Evolutionary conservation across 2,113 vertebrate genomes (phyloP).

Genomic region (Eupsittula cactorum): DNA sequence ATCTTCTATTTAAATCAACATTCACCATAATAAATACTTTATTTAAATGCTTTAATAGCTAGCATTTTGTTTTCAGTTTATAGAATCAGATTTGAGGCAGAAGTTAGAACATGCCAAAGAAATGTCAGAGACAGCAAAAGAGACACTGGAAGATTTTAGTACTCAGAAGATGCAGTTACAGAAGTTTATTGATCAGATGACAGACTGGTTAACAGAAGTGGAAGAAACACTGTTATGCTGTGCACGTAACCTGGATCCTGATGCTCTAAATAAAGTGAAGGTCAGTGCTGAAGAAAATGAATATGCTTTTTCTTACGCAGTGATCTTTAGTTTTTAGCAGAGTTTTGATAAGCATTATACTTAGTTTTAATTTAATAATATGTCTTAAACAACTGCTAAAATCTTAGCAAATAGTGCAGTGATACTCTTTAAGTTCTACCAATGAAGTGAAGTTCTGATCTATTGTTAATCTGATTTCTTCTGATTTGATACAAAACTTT

Average conservation of each 20-base stretch:
- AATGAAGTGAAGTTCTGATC: background rate
- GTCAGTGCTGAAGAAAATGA: conserved; percentile 60
- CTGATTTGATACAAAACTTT: background rate
- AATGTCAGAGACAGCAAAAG: conserved; percentile 83
- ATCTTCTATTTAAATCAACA: background rate
- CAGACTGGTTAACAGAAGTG: conserved; percentile 76
- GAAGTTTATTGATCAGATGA: conserved; percentile 81
- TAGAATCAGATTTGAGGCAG: conserved; percentile 89
- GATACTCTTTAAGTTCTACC: background rate
- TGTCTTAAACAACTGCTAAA: background rate
- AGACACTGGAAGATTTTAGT: conserved; percentile 86
- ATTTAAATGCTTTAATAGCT: background rate
- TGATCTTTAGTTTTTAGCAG: background rate
- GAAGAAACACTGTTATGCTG: conserved; percentile 82
- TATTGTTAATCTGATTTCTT: background rate
- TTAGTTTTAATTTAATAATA: background rate
- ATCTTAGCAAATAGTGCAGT: background rate
- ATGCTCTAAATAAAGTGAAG: conserved; percentile 86
- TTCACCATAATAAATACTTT: background rate
- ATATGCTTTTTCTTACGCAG: background rate
- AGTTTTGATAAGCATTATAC: background rate
- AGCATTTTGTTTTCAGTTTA: conserved; percentile 76
- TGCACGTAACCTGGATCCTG: conserved; percentile 73
- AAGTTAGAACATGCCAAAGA: conserved; percentile 87
- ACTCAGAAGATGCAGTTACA: conserved; percentile 85